These are phyloP conservation scores for Macrotrachela quadricornifera DNA, from an alignment of 1,140 invertebrate genomes.

Conservation along the genomic window DNA sequence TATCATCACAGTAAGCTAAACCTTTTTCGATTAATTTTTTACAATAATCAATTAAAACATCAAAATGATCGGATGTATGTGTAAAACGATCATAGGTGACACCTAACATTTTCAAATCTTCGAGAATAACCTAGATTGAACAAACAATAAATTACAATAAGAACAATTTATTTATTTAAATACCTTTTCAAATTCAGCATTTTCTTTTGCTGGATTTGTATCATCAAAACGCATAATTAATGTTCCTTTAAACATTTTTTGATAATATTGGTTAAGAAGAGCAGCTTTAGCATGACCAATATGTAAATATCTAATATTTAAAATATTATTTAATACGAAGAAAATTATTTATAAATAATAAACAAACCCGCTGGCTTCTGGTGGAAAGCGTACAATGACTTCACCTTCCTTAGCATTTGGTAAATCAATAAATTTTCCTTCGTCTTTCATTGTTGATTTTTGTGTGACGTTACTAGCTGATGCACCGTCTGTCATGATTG, in stretches of 20 bases:
- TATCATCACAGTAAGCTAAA: slow-evolving; percentile 88
- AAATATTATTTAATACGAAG: not conserved
- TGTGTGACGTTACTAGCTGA: too few relatives aligned
- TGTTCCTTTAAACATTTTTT: slow-evolving; percentile 70
- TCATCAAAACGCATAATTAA: slow-evolving; percentile 98
- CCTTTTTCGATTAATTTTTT: slow-evolving; percentile 63
- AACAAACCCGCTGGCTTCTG: slow-evolving; percentile 79
- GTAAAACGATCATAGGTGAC: slow-evolving; percentile 79
- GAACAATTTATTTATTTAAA: too few relatives aligned
- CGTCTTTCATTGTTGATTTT: too few relatives aligned
- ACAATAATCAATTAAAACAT: slow-evolving; percentile 63
- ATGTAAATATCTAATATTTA: slow-evolving; percentile 53
- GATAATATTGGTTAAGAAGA: slow-evolving; percentile 88
- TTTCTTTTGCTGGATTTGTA: slow-evolving; percentile 96
- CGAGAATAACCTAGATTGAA: slow-evolving; percentile 57
- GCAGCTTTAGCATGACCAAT: slow-evolving; percentile 98
- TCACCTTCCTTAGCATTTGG: slow-evolving; percentile 85
- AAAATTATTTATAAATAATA: slow-evolving; percentile 5
- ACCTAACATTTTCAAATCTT: slow-evolving; percentile 71
- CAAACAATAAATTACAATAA: not conserved
- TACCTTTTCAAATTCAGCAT: slow-evolving; percentile 82
- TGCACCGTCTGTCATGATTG: too few relatives aligned
- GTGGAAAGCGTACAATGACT: slow-evolving; percentile 81
- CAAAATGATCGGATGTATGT: slow-evolving; percentile 91
- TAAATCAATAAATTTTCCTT: slow-evolving; percentile 87